Base-by-base conservation (phyloP, 1,140 invertebrate species). In the Leptinotarsa texana region DNA sequence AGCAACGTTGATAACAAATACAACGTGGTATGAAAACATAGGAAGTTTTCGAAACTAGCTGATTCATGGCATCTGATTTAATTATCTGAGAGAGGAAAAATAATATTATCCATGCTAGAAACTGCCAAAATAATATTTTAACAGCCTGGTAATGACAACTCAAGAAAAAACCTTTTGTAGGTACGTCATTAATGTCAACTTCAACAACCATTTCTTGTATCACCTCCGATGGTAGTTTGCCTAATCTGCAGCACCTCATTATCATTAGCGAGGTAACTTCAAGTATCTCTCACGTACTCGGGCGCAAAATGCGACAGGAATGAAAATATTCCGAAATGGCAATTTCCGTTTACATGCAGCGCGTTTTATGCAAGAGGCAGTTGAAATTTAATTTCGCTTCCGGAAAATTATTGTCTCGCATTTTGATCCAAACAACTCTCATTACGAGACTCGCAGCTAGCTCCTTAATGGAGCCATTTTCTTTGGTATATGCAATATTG, bases 371-470 rank as follows among this genome's bases (percentile, higher is more conserved):
- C 63, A 65, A 8, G 24, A 5, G 24, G 63, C 63, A 65, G 63
- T 65, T 65, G 21, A 65, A 65, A 65, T 65, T 65, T 65, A 65
- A 65, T 65, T 65, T 65, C 24, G 13, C 63, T 22, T 22, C 51
- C 63, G 13, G 24, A 22, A 65, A 65, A 22, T 65, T 65, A 65
- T 65, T 21, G 24, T 27, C 13, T 27, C 63, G n/a, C 13, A 13
- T 18, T 65, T n/a, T 21, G 17, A 15, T 65, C 21, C 11, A 13
- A 22, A 65, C 11, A 65, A 65, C 63, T 65, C 24, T 27, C 13
- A 24, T 21, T 24, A 21, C 63, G 27, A 22, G 63, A 18, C 22
- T 17, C 22, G 63, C 13, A 13, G 24, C 21, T 13, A 65, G 15
- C 24, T 21, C 18, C 63, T 24, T 65, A 27, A 24, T 65, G 15